phyloP scores from a whole-genome alignment of 2,113 vertebrate species.

The Poeciliopsis occidentalis region DNA sequence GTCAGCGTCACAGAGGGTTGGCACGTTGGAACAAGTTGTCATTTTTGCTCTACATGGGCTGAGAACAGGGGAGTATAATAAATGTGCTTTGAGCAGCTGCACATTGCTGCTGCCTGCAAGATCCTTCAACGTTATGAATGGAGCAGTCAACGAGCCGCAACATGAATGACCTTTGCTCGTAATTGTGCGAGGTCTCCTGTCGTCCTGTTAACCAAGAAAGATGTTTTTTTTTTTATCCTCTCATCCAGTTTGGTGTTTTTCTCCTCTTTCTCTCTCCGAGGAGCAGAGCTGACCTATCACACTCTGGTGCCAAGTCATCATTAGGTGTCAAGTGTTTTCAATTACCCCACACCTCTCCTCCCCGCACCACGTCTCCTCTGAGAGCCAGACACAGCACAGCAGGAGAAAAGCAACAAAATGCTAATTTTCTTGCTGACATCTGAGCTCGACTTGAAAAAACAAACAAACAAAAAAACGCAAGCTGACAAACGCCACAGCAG shows the following conservation, averaged over 20 bases:
- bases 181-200: slow-evolving; percentile 54
- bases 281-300: slow-evolving; percentile 66
- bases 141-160: slow-evolving; percentile 56
- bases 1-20: slow-evolving; percentile 31
- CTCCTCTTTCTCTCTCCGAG: slow-evolving; percentile 20
- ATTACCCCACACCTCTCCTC: slow-evolving; percentile 60
- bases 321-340: slow-evolving; percentile 69
- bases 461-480: slow-evolving; percentile 2
- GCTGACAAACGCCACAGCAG: slow-evolving; percentile 12
- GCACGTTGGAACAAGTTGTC: slow-evolving; percentile 34
- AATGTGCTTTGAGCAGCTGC: slow-evolving; percentile 40
- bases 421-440: slow-evolving; percentile 39
- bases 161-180: slow-evolving; percentile 59
- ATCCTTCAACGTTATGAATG: slow-evolving; percentile 69
- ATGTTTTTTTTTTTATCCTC: slow-evolving; percentile 18
- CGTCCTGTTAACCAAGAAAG: slow-evolving; percentile 29
- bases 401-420: slow-evolving; percentile 74
- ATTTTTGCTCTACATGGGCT: slow-evolving; percentile 21
- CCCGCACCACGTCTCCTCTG: slow-evolving; percentile 51
- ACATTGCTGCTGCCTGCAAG: slow-evolving; percentile 36
- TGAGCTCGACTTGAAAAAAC: slow-evolving; percentile 34
- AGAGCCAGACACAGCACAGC: slow-evolving; percentile 69
- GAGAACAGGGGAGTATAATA: slow-evolving; percentile 50
- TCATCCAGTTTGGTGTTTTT: neutral
- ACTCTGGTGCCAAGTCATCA: slow-evolving; percentile 68